Evolutionary conservation across 2,888 invertebrate species (phyloP).

Genomic region (Andrena dorsata): DNA sequence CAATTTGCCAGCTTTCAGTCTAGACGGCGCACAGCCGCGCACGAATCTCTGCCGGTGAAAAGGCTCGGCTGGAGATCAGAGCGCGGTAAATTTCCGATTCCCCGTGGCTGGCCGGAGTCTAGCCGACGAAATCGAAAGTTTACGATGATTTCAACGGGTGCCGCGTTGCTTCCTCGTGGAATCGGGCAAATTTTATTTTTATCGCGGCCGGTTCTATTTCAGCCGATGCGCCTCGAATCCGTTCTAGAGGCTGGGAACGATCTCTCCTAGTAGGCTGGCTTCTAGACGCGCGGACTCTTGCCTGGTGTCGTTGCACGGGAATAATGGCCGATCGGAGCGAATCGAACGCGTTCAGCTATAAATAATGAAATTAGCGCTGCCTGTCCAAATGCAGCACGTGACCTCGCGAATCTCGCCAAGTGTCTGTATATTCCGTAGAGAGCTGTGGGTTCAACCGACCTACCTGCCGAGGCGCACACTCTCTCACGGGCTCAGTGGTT

Average conservation of each 20-base stretch:
- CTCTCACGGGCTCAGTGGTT: slow-evolving; percentile 68
- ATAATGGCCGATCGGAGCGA: slow-evolving; percentile 69
- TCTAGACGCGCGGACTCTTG: not conserved
- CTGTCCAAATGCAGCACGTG: slow-evolving; percentile 79
- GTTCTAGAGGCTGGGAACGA: slow-evolving; percentile 6
- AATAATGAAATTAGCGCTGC: slow-evolving; percentile 79
- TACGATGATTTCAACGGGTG: slow-evolving; percentile 43
- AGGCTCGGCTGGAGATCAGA: not conserved
- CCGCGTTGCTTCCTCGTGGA: slow-evolving; percentile 50
- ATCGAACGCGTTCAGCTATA: slow-evolving; percentile 72
- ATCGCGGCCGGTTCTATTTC: slow-evolving; percentile 54
- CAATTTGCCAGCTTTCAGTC: no score
- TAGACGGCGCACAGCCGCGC: no score
- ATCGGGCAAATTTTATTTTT: slow-evolving; percentile 63
- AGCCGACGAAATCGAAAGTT: slow-evolving; percentile 31
- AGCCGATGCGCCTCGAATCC: slow-evolving; percentile 44
- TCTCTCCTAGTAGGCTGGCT: not conserved
- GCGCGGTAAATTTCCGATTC: slow-evolving; percentile 11
- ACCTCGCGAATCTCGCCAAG: slow-evolving; percentile 80
- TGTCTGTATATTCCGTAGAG: slow-evolving; percentile 80
- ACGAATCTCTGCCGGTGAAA: not conserved
- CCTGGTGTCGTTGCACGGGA: slow-evolving; percentile 20
- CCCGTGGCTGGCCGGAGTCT: not conserved
- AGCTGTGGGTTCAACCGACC: slow-evolving; percentile 80
- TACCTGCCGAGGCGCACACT: slow-evolving; percentile 78